phyloP scores from a whole-genome alignment of 2,888 invertebrate genomes.

The Cryptocheilus praepositus region DNA sequence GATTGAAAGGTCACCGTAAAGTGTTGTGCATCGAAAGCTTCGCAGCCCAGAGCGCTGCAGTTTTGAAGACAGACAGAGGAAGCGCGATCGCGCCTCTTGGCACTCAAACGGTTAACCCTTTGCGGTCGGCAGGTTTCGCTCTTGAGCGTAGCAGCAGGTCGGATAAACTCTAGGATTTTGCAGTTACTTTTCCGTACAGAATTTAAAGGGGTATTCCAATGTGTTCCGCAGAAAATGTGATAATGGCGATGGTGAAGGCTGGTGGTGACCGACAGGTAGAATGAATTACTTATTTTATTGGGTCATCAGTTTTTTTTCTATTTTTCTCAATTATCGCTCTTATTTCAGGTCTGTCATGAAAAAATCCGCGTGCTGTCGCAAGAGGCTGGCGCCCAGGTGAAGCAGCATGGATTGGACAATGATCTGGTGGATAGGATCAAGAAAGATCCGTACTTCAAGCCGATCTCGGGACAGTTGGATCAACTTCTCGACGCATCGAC shows the following conservation, averaged over 20 bases:
- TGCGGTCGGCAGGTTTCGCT: no score
- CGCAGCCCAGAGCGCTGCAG: no score
- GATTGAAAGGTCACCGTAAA: no score
- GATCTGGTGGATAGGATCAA: constrained; percentile 91
- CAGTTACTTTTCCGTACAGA: no score
- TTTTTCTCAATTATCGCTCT: constrained; percentile 3
- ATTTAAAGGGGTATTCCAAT: no score
- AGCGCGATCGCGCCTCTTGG: no score
- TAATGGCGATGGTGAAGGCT: constrained; percentile 98
- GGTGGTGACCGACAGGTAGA: constrained; percentile 93
- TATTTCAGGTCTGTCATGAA: constrained; percentile 88
- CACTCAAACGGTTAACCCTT: no score
- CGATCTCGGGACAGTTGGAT: constrained; percentile 86
- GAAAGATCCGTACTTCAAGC: constrained; percentile 86
- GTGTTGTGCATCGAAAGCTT: no score
- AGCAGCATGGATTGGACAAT: constrained; percentile 92
- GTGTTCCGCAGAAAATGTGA: constrained; percentile 97
- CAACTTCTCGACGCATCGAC: constrained; percentile 88
- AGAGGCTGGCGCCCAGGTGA: constrained; percentile 93
- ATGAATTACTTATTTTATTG: constrained; percentile 7
- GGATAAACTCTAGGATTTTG: no score
- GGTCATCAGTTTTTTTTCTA: no score
- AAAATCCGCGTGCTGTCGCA: constrained; percentile 95
- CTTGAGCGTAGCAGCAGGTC: no score
- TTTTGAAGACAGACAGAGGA: no score